These are phyloP conservation scores for Tricholauxania praeusta DNA, from an alignment of 2,888 invertebrate species.

Conservation along the genomic window DNA sequence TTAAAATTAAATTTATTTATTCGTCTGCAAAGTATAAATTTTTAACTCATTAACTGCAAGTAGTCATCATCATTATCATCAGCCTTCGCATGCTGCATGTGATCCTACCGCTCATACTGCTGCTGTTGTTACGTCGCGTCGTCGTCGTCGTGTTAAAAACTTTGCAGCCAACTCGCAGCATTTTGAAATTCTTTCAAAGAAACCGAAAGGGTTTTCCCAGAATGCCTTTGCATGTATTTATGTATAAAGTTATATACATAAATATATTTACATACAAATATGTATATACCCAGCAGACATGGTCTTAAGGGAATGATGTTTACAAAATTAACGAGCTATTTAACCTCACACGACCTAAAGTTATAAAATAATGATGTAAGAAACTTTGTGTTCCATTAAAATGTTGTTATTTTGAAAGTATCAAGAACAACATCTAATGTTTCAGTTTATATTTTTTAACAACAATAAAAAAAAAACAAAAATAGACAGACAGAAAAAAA, in stretches of 20 bases:
- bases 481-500: no score
- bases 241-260: no score
- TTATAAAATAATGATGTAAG: neutral
- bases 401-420: no score
- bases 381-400: neutral
- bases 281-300: no score
- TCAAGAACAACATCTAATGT: no score
- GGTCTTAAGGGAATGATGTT: no score
- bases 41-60: conserved; percentile 4
- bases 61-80: conserved; percentile 2
- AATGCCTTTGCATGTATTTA: conserved; percentile 2
- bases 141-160: conserved; percentile 17
- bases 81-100: neutral
- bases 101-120: conserved; percentile 23
- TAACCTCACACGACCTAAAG: neutral
- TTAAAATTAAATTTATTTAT: conserved; percentile 33
- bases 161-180: conserved; percentile 32
- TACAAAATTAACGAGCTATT: no score
- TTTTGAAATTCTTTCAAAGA: conserved; percentile 45
- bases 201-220: conserved; percentile 48
- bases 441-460: no score
- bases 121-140: neutral
- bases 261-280: no score
- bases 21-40: conserved; percentile 39
- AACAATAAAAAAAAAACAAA: no score